Evolutionary conservation across 2,797 vertebrate genomes (phyloP), one percentile per base, ranked within the genome.

Genomic region (Bradypus variegatus): DNA sequence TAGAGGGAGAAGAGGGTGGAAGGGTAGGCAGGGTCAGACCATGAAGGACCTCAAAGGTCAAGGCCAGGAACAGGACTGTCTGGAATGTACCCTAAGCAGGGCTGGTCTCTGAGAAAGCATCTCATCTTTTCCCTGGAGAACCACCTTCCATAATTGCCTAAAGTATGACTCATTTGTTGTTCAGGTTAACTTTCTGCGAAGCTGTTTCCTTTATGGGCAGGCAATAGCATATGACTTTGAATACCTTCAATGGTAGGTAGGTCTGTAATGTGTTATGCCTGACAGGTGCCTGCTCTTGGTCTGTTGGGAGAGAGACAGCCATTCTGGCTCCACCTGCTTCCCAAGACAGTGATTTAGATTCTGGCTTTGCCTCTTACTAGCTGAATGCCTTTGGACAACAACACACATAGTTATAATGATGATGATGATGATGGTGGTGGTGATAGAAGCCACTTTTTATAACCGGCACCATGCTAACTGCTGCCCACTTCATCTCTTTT

Each of bases 151-250:
- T 84, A 60, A 89, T 86, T 87, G 53, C 82, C 73, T 67, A 41
- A 14, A 86, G 38, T 15, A 4, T 87, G 84, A 93, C 21, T 91
- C 89, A 89, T 88, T 88, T n/a, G 36, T 38, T 77, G 8, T 78
- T 91, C 55, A 89, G 38, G 55, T 89, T 65, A 76, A 41, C 29
- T 45, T 50, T 83, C 72, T 41, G 60, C 0, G 0, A 36, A 29
- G 60, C 41, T 72, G 21, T 81, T 94, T 89, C 80, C 65, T n/a
- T 14, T 88, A 82, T n/a, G 14, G 23, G 53, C 31, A 67, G 86
- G 36, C 2, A 0, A 0, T 4, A n/a, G 70, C 25, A 6, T 72
- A 48, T 36, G 65, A 55, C 62, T 76, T 70, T 70, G 36, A 70
- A 67, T 33, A 60, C 48, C 55, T 64, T 41, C 10, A 3, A 36